Conservation (phyloP, 2,888 invertebrate species). For the Cheilosia impressa region DNA sequence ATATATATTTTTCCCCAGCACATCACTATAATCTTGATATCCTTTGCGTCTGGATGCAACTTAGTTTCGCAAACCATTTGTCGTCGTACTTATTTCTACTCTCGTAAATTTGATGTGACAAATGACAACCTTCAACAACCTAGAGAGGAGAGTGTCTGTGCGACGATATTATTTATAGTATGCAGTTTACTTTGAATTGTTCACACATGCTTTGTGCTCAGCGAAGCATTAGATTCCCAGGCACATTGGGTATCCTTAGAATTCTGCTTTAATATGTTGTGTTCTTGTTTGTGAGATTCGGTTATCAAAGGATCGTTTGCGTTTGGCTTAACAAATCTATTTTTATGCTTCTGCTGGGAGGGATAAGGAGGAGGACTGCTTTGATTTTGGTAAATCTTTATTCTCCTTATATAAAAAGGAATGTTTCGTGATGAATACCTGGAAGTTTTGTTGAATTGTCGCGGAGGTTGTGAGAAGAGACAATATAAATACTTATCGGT, state of each 20-base stretch:
- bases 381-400: slow-evolving; percentile 5
- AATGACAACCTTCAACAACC: slow-evolving; percentile 34
- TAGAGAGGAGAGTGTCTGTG: background rate
- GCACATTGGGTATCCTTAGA: background rate
- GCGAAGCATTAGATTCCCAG: slow-evolving; percentile 4
- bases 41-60: background rate
- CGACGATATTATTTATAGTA: slow-evolving; percentile 29
- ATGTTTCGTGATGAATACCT: slow-evolving; percentile 3
- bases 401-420: background rate
- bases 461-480: background rate
- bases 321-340: slow-evolving; percentile 27
- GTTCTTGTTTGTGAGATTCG: slow-evolving; percentile 18
- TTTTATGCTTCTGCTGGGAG: background rate
- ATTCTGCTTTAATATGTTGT: slow-evolving; percentile 8
- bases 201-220: slow-evolving; percentile 7
- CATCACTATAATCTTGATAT: background rate
- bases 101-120: slow-evolving; percentile 45
- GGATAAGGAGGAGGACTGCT: background rate
- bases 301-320: slow-evolving; percentile 32
- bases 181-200: slow-evolving; percentile 32
- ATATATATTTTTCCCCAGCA: background rate
- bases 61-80: background rate
- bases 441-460: slow-evolving; percentile 5
- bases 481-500: slow-evolving; percentile 8
- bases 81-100: slow-evolving; percentile 20